Evolutionary conservation across 2,888 invertebrate species (phyloP).

Genomic region (Campoplex capitator): DNA sequence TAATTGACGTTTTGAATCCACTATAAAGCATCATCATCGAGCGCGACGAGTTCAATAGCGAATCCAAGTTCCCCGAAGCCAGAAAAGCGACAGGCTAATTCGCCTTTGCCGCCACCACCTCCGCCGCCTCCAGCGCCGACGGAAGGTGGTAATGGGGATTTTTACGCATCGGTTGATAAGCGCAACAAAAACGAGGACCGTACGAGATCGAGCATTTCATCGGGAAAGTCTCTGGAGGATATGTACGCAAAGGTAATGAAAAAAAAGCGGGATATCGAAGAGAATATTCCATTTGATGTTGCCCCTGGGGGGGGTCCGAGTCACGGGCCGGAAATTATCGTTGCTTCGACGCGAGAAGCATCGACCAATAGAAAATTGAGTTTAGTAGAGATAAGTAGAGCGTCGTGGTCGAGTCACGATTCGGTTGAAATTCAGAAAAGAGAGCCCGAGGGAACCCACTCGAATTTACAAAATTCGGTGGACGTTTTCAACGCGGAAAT

Average conservation of each 20-base stretch:
- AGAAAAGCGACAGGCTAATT: constrained; percentile 95
- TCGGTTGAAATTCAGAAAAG: constrained; percentile 79
- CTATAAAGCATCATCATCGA: constrained; percentile 89
- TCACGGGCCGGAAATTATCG: constrained; percentile 78
- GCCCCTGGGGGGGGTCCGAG: background rate
- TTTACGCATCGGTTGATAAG: constrained; percentile 83
- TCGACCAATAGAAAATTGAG: constrained; percentile 76
- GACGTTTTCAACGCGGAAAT: constrained; percentile 73
- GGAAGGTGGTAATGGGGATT: constrained; percentile 85
- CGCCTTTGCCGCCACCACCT: constrained; percentile 93
- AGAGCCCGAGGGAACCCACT: constrained; percentile 71
- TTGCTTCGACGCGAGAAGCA: constrained; percentile 57
- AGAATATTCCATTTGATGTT: constrained; percentile 74
- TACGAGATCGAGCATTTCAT: constrained; percentile 72
- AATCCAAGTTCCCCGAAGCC: constrained; percentile 95
- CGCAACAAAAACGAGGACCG: constrained; percentile 79
- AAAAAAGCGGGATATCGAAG: constrained; percentile 85
- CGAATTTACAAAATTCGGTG: constrained; percentile 67
- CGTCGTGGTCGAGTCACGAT: constrained; percentile 82
- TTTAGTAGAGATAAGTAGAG: constrained; percentile 79
- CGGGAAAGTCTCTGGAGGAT: constrained; percentile 90
- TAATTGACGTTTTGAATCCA: background rate
- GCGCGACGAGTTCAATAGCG: constrained; percentile 89
- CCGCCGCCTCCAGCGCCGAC: constrained; percentile 93
- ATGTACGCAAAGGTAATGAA: constrained; percentile 96